Base-by-base conservation (phyloP, 2,888 invertebrate species). In the Heliconius aoede region DNA sequence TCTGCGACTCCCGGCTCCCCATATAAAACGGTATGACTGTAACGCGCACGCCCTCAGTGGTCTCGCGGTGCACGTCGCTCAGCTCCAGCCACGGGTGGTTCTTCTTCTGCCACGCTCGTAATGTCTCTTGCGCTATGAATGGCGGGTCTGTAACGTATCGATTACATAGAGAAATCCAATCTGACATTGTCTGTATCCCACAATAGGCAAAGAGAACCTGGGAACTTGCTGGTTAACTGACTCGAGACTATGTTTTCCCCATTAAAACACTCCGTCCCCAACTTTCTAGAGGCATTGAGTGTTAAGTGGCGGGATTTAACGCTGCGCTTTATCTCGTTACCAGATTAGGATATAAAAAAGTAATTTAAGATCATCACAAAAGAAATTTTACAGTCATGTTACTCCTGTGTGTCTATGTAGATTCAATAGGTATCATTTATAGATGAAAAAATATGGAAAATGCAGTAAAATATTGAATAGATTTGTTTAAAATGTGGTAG, bases 11-110 rank as follows among this genome's bases (percentile, higher is more conserved):
- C 78, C 98, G 95, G 85, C 97, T 98, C 55, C 99, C 99, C 98
- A 99, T 98, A 87, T 99, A 99, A 93, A 99, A 99, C 0, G 99
- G 99, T 90, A 99, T 99, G 75, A 99, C 99, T 18, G 99, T 99
- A 58, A 99, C 98, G 71, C 99, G 95, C 81, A 99, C 97, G 88
- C 97, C 97, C 91, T 99, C 99, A 0, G 99, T 99, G 0, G 99
- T 99, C 94, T 99, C 99, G 85, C 98, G 97, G 88, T 99, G 99
- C 13, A 99, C 99, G 91, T 99, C 99, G 51, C 99, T 98, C 78
- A 99, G 92, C 88, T 99, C 99, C 61, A 99, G 90, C 99, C 99
- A 99, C 0, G 99, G 98, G 89, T 99, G 98, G 92, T 99, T 99
- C 89, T 99, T 98, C 85, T 99, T 98, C 90, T 99, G 99, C 99